Base-by-base conservation (phyloP, 2,888 invertebrate species). In the Lysandra coridon region DNA sequence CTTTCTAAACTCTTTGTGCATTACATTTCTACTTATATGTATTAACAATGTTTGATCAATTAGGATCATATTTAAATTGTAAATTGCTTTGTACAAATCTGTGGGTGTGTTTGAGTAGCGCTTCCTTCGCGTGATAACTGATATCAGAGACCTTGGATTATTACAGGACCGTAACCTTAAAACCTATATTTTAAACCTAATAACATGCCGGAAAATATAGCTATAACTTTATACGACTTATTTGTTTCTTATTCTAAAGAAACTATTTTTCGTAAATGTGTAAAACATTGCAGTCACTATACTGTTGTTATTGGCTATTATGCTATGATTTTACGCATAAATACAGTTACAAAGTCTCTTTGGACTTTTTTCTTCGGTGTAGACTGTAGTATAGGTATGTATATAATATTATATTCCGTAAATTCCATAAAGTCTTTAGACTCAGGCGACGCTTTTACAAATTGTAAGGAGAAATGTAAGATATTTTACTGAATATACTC, bases 181-280 rank as follows among this genome's bases (percentile, higher is more conserved):
- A 69, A 69, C 69, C 69, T 69, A 64, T 64, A 64, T 64, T 17
- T 30, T 64, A 64, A 30, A 64, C 62, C 62, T 62, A n/a, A n/a
- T 62, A 62, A n/a, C 6, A n/a, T 62, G 23, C 23, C 23, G 23
- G 23, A 62, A 62, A 62, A 17, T 57, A 57, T 57, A 57, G 49
- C 10, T 10, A 49, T 49, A 49, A 49, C 10, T 49, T 49, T 10
- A 49, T 49, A 49, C 1, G 2, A 49, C 49, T 49, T 49, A 49
- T 40, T 40, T 40, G 40, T 40, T 40, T 7, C 40, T 5, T 40
- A 40, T 40, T 40, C 40, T 40, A 40, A 6, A 40, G 40, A 40
- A 1, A 40, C 40, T 40, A 40, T 40, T 37, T 40, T 40, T 40
- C 40, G 40, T 40, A 40, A 5, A 5, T 40, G 5, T 5, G 40